Evolutionary conservation across 2,797 vertebrate species (phyloP), one percentile per base, ranked within the genome.

Genomic region (Potorous gilbertii): DNA sequence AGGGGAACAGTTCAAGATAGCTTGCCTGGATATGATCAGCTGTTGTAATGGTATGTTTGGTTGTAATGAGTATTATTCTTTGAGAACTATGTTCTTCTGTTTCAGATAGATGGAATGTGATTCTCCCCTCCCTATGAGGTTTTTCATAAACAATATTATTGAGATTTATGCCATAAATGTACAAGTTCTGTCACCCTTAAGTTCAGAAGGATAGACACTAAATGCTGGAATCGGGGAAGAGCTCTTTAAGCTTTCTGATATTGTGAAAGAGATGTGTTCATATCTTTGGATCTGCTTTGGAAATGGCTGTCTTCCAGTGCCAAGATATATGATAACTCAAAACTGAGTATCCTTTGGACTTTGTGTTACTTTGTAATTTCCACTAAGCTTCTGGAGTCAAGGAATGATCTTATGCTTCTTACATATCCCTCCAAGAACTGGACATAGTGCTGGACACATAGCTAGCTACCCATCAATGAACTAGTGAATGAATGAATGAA

Each of bases 71-170:
- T 28, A 92, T 87, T 74, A 18, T 98, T 97, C 89, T 52, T 93
- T 98, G 97, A 97, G 97, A 98, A 98, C 97, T 90, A 97, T 57
- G 89, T 98, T 50, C 96, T 95, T 97, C 95, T 97, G 96, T 96
- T 56, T 98, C 94, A 96, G 66, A 97, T 97, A 98, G 97, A 98
- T 97, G 96, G 97, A 98, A 98, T 97, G 95, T 98, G 29, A 16
- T 98, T 98, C 97, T 96, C 97, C 96, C 95, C 98, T 91, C 91
- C 91, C 57, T 62, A 93, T 92, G 98, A 97, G 98, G 97, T 98
- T 97, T 98, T 97, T 98, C 93, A 92, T 66, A 92, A 98, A 94
- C 97, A 98, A 98, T 98, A 98, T n/a, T n/a, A n/a, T 97, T 96
- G 90, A 98, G 97, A 98, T 98, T 97, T 98, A 98, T 97, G 96